Conservation (phyloP, 2,888 invertebrate species). For the Brachypalpus laphriformis region DNA sequence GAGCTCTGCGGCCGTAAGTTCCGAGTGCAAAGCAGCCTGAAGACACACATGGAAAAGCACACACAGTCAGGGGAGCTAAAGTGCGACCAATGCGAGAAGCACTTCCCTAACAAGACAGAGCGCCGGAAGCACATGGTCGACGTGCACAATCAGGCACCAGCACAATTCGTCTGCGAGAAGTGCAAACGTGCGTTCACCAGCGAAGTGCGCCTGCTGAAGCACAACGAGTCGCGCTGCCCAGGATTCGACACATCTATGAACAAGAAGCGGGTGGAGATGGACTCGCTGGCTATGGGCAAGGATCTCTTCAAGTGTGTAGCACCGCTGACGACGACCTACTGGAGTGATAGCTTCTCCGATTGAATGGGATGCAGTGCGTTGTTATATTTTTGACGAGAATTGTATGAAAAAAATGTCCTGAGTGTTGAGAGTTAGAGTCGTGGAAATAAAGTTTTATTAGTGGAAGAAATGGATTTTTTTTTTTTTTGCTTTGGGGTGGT, state of each 20-base stretch:
- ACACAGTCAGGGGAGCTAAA: constrained; percentile 75
- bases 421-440: constrained; percentile 20
- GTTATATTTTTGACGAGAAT: constrained; percentile 14
- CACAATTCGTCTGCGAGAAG: constrained; percentile 80
- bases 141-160: constrained; percentile 78
- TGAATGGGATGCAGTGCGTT: constrained; percentile 75
- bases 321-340: constrained; percentile 83
- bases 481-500: neutral
- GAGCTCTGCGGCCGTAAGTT: constrained; percentile 82
- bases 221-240: constrained; percentile 77
- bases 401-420: constrained; percentile 19
- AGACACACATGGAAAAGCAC: constrained; percentile 82
- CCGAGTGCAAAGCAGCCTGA: constrained; percentile 82
- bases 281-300: constrained; percentile 78
- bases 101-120: constrained; percentile 79
- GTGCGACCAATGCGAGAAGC: constrained; percentile 78
- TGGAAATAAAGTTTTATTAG: constrained; percentile 45
- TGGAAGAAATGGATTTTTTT: neutral
- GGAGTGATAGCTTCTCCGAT: constrained; percentile 83
- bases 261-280: constrained; percentile 74
- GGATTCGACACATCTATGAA: constrained; percentile 72
- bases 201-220: constrained; percentile 79
- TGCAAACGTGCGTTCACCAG: constrained; percentile 81
- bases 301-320: constrained; percentile 83
- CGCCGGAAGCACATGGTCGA: constrained; percentile 80